Evolutionary conservation across 2,888 invertebrate species (phyloP), one percentile per base, ranked within the genome.

Genomic region (Amiota communis): DNA sequence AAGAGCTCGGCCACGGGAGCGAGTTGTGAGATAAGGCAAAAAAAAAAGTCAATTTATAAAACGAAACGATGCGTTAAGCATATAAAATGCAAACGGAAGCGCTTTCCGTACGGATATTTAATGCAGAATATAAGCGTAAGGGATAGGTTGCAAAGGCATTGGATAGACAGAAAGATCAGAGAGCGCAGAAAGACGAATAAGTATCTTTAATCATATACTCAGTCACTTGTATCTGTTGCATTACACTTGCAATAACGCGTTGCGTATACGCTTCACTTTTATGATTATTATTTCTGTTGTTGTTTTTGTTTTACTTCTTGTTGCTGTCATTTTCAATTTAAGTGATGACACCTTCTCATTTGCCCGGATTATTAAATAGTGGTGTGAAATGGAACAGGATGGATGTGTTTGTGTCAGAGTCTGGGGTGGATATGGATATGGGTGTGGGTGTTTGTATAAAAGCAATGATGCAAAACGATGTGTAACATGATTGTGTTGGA

Each of bases 41-140:
- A 76, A 77, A 75, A n/a, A 81, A 83, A 82, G 82, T 79, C 81
- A 82, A 81, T 81, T 81, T 83, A 73, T 70, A 79, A 68, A 71
- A 72, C 78, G 76, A 82, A 83, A 79, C 84, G 84, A 83, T 82
- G 82, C 84, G 82, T 83, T 77, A 82, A 83, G 81, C 84, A 79
- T 79, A 82, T 77, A 76, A 82, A 83, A 83, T 81, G 77, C 79
- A 77, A 80, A 72, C 82, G 81, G 82, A 79, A 77, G 78, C 84
- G 74, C 75, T 78, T 80, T 80, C 76, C 78, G 78, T 72, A 77
- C 78, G 80, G 79, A 82, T 20, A 36, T 20, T 13, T 64, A 11
- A 59, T 15, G 17, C 17, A 12, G n/a, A 51, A n/a, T n/a, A 51
- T n/a, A 51, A 51, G 53, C 12, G n/a, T 4, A 51, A 51, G 10